These are phyloP conservation scores for Glomeris marginata DNA, from an alignment of 2,888 invertebrate species.

Conservation along the genomic window DNA sequence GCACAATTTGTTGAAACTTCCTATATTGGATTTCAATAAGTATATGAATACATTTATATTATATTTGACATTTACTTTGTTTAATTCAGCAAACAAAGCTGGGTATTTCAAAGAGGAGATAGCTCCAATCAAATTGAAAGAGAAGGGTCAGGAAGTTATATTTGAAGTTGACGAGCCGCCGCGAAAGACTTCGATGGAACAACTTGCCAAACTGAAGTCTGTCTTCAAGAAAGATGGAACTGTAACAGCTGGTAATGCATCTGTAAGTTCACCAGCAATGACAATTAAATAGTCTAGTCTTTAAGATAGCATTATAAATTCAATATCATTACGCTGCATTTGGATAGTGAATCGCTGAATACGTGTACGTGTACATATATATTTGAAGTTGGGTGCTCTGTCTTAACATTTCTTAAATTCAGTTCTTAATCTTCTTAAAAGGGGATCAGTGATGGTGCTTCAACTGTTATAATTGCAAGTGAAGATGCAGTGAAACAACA, in stretches of 20 bases:
- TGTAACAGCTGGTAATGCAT: conserved; percentile 88
- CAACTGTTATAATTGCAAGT: conserved; percentile 73
- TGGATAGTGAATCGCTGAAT: too few species aligned
- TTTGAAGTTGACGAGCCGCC: conserved; percentile 87
- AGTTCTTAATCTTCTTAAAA: conserved; percentile 29
- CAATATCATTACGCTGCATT: too few species aligned
- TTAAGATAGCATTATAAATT: too few species aligned
- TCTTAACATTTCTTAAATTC: too few species aligned
- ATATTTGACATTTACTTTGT: background rate
- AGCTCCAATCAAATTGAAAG: conserved; percentile 63
- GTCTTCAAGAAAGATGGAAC: conserved; percentile 89
- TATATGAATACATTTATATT: too few species aligned
- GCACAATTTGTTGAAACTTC: background rate
- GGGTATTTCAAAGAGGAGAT: conserved; percentile 85
- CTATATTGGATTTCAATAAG: too few species aligned
- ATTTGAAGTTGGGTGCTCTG: too few species aligned
- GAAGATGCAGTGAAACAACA: conserved; percentile 72
- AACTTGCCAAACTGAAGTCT: conserved; percentile 65
- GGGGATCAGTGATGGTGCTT: conserved; percentile 98
- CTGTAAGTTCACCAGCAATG: too few species aligned
- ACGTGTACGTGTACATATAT: too few species aligned
- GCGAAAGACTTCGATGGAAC: conserved; percentile 45
- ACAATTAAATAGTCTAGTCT: too few species aligned
- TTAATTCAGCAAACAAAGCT: conserved; percentile 60
- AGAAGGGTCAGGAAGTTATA: conserved; percentile 58